A percentile compares a stretch with the other conserved stretches of the same genome.
Conservation (phyloP, 2,797 vertebrate species). For the Ibycter americanus region DNA sequence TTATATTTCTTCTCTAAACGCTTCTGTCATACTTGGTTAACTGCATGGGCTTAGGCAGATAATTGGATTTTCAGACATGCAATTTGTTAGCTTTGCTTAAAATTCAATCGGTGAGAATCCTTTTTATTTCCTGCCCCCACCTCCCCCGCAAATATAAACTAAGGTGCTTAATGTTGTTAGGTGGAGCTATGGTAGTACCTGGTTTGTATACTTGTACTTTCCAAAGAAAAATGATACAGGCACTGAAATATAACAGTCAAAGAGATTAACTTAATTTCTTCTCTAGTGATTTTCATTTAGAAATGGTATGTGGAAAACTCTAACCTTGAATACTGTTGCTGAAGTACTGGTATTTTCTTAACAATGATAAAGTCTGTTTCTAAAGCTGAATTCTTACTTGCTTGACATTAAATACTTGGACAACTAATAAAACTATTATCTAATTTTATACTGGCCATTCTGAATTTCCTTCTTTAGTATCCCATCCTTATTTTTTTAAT, state of each 20-base stretch:
- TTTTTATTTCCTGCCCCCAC: not conserved
- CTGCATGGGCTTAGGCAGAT: not conserved
- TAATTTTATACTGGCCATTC: not conserved
- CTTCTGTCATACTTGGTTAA: not conserved
- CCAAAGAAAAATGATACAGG: not conserved
- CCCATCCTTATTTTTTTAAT: not conserved
- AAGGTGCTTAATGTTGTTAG: not conserved
- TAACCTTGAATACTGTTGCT: not conserved
- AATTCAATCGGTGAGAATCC: not conserved
- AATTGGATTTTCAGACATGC: not conserved
- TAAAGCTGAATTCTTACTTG: not conserved
- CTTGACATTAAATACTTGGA: not conserved
- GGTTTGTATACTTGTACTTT: not conserved
- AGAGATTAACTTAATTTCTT: not conserved
- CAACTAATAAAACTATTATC: not conserved
- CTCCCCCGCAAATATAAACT: not conserved
- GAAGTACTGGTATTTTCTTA: not conserved
- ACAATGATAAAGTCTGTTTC: not conserved
- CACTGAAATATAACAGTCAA: not conserved
- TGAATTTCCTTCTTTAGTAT: not conserved
- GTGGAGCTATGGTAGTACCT: not conserved
- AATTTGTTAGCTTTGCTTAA: not conserved
- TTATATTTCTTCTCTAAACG: not conserved
- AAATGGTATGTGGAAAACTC: not conserved
- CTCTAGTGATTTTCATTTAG: not conserved